A percentile compares a stretch with the other conserved stretches of the same genome.
Conservation (phyloP, 2,113 vertebrate genomes). For the Gobius niger region DNA sequence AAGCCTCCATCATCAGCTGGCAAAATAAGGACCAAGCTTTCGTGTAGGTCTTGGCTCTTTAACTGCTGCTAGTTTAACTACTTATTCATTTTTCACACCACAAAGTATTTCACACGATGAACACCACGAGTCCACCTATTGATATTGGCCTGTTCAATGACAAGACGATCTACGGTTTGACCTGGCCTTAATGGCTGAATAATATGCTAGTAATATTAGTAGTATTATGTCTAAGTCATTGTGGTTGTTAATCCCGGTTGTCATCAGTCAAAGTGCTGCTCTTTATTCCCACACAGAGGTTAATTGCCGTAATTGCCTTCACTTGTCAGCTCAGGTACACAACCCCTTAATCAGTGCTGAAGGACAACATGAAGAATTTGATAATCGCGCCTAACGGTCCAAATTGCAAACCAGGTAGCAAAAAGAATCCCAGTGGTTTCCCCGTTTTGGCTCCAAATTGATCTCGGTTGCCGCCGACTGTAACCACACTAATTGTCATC, state of each 20-base stretch:
- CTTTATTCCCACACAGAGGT: slow-evolving; percentile 28
- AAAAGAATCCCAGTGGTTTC: neutral
- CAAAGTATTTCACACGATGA: neutral
- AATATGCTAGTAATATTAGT: neutral
- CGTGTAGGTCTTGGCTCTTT: neutral
- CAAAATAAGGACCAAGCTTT: neutral
- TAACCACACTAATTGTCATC: slow-evolving; percentile 35
- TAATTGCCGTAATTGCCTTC: slow-evolving; percentile 46
- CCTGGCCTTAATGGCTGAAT: neutral
- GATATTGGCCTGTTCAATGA: neutral
- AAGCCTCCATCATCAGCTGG: neutral
- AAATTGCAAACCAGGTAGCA: neutral
- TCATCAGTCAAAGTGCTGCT: slow-evolving; percentile 30
- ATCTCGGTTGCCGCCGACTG: slow-evolving; percentile 22
- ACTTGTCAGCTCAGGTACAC: slow-evolving; percentile 40
- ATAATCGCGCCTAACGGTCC: slow-evolving; percentile 7
- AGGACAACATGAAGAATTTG: slow-evolving; percentile 8
- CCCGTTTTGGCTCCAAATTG: slow-evolving; percentile 8
- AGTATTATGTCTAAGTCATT: neutral
- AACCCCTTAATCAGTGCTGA: slow-evolving; percentile 22
- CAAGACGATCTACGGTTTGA: slow-evolving; percentile 2
- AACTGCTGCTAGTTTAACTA: neutral
- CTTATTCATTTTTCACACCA: neutral
- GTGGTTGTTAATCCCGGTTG: slow-evolving; percentile 4
- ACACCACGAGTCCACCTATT: neutral